Base-by-base conservation (phyloP, 2,797 vertebrate species). In the Siniperca scherzeri region DNA sequence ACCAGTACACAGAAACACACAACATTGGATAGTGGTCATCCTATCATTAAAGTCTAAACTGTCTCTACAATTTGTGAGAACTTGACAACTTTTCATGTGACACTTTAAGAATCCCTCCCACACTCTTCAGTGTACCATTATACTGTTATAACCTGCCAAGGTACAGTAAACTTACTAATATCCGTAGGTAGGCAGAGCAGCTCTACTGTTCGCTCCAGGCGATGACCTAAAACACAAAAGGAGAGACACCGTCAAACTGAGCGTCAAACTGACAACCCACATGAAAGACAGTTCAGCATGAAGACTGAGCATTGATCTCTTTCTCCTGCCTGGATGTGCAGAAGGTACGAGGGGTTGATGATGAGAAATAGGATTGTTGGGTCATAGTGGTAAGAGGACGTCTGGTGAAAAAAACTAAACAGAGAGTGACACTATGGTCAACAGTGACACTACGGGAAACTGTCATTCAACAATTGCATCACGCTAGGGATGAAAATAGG, bases 141-240 rank as follows among this genome's bases (percentile, higher is more conserved):
- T 56, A 46, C 27, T 77, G 27, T 77, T 72, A 82, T 55, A 86
- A 67, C 33, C 40, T 83, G 74, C 70, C 22, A 56, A 73, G 46
- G 73, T 65, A 79, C 52, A 83, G 65, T 53, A 65, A 76, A 92
- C 91, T 93, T 86, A 93, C 93, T 82, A 86, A 83, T 92, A 89
- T 89, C 50, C 6, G 87, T 86, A 82, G 81, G 85, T 73, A 77
- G 85, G 85, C 82, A 81, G 81, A 85, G 83, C 70, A 78, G 80
- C 85, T 90, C 82, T 57, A 82, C 53, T 70, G 59, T 86, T 79
- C 76, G 82, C 85, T 88, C 60, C 86, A 90, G 87, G 87, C 79
- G 21, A 76, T 80, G 73, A 86, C 86, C 91, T 88, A 84, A 86
- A 92, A 91, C 80, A 89, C 62, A 87, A 75, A 88, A 82, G 62